These are phyloP conservation scores for Chamaea fasciata DNA, from an alignment of 2,113 vertebrate species.

Conservation along the genomic window DNA sequence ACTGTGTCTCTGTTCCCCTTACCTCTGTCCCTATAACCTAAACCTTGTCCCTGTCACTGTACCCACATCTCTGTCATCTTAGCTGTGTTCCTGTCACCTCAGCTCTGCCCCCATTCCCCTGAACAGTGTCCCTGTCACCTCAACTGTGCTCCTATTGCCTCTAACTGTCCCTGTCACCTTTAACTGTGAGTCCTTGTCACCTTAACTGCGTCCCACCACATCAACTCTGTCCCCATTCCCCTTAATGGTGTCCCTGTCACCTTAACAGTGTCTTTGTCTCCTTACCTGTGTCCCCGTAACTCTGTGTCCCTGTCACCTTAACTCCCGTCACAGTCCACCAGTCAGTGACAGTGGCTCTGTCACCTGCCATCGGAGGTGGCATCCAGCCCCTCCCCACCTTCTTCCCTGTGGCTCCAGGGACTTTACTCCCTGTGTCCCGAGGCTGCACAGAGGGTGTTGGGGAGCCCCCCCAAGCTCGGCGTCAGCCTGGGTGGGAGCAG, in stretches of 20 bases:
- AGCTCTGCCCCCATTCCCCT: neutral
- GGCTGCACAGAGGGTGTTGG: neutral
- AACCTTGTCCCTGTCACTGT: too few species aligned
- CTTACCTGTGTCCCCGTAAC: neutral
- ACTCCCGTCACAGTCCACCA: neutral
- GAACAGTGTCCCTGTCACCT: neutral
- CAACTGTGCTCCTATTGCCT: neutral
- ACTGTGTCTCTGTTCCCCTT: neutral
- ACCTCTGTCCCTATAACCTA: neutral
- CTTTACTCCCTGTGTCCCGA: neutral
- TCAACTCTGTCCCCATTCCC: neutral
- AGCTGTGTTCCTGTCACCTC: neutral
- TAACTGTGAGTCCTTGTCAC: neutral
- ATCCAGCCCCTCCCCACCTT: accelerated
- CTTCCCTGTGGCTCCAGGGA: accelerated
- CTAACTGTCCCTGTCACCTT: neutral
- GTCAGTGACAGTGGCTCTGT: neutral
- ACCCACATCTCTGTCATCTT: neutral
- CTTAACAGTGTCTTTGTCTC: neutral
- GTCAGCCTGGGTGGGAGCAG: neutral
- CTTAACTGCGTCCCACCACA: neutral
- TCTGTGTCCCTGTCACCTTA: neutral
- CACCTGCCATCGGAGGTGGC: neutral
- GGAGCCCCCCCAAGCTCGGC: neutral
- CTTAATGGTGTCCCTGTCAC: neutral